phyloP scores from a whole-genome alignment of 2,888 invertebrate species.

The Arctia plantaginis region DNA sequence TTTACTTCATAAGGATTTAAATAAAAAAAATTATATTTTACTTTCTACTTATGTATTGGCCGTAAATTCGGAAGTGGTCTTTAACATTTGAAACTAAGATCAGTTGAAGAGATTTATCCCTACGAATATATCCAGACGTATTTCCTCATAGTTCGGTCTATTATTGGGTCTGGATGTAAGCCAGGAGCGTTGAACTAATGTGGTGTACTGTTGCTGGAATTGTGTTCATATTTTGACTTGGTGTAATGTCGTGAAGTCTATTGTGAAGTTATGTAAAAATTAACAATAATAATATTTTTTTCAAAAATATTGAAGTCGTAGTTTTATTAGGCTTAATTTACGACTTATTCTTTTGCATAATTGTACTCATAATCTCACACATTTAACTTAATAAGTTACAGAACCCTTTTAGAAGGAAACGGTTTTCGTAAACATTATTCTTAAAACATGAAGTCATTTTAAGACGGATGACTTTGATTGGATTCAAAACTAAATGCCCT shows the following conservation, averaged over 20 bases:
- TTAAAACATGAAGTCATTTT: too few relatives aligned
- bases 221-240: background rate
- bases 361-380: too few relatives aligned
- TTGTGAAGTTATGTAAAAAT: background rate
- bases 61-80: background rate
- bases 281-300: background rate
- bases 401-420: background rate
- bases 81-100: background rate
- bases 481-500: too few relatives aligned
- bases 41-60: background rate
- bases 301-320: too few relatives aligned
- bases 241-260: background rate
- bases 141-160: constrained; percentile 71
- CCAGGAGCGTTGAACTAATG: constrained; percentile 53
- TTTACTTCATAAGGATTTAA: too few relatives aligned
- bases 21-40: too few relatives aligned
- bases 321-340: too few relatives aligned
- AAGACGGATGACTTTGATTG: background rate
- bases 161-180: constrained; percentile 65
- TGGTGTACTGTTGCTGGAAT: constrained; percentile 45
- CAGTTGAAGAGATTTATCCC: background rate
- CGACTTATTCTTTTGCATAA: too few relatives aligned
- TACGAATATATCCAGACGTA: constrained; percentile 38
- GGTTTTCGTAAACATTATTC: too few relatives aligned
- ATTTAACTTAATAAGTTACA: background rate